Evolutionary conservation across 2,797 vertebrate species (phyloP), one percentile per base, ranked within the genome.

Genomic region (Muscicapa striata): DNA sequence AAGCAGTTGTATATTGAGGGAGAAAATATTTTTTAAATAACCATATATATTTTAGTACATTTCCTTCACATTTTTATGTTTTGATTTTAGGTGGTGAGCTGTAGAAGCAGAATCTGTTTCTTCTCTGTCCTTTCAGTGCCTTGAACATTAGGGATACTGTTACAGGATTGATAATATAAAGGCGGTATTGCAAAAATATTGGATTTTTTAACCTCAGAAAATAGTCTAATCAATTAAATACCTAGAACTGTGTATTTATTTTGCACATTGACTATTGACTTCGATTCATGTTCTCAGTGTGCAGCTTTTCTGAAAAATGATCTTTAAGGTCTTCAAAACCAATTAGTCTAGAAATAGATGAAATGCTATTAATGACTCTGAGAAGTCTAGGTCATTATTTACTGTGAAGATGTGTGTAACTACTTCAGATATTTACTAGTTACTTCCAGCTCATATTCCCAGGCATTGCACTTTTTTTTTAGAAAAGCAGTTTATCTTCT

Each of bases 11-110:
- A 86, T 85, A 94, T 94, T 91, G 96, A 94, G 73, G 87, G 85
- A 95, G 85, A 93, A 95, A 94, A 91, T 96, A 94, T 96, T 96
- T 96, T 95, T 91, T 84, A 92, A 93, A 94, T 96, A 96, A 95
- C 85, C 51, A 21, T 96, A 96, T 94, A 93, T 84, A 75, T 95
- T 96, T 96, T 96, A 95, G 87, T 95, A 84, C 82, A 81, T 94
- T 92, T 83, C 84, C 81, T 79, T 95, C 89, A 81, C 73, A 48
- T 91, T 96, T 96, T 96, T 95, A 90, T 80, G 87, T 90, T 94
- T 83, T 96, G 85, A 96, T 95, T 96, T 94, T 96, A 96, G 95
- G 93, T 94, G 93, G 89, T 92, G 81, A 94, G 93, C 85, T 93
- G 80, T 81, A 81, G 95, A 90, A 94, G 30, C 40, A 55, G 83